A percentile compares a stretch with the other conserved stretches of the same genome.
Conservation (phyloP, 2,113 vertebrate species). For the Saccopteryx leptura region DNA sequence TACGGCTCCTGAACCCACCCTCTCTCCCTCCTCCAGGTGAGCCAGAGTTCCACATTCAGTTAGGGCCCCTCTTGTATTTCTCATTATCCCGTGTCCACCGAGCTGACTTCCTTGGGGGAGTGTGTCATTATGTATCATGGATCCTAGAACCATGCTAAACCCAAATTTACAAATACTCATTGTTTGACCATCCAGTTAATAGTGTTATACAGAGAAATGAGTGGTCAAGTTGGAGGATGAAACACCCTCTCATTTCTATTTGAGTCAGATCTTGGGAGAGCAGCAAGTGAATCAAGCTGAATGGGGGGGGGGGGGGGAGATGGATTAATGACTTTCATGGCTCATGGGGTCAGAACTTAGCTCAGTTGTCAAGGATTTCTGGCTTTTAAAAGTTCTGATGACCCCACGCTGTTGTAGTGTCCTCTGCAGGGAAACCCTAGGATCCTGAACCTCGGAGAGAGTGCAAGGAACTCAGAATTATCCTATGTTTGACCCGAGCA, state of each 20-base stretch:
- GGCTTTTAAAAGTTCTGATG: background rate
- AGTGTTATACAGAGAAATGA: background rate
- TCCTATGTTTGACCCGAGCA: slow-evolving; percentile 2
- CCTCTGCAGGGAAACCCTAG: background rate
- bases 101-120: background rate
- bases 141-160: background rate
- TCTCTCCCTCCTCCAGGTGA: background rate
- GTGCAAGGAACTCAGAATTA: slow-evolving; percentile 21
- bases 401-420: background rate
- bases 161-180: background rate
- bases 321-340: background rate
- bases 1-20: background rate
- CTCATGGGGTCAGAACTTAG: background rate
- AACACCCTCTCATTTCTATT: background rate
- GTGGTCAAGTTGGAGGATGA: background rate
- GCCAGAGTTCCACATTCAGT: background rate
- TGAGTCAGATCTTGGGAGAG: background rate
- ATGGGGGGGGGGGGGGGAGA: background rate
- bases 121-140: background rate
- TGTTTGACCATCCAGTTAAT: background rate
- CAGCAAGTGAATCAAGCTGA: background rate
- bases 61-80: background rate
- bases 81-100: background rate
- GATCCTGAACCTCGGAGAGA: background rate
- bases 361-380: slow-evolving; percentile 6